Evolutionary conservation across 2,888 invertebrate genomes (phyloP).

Genomic region (Torymus texanus): DNA sequence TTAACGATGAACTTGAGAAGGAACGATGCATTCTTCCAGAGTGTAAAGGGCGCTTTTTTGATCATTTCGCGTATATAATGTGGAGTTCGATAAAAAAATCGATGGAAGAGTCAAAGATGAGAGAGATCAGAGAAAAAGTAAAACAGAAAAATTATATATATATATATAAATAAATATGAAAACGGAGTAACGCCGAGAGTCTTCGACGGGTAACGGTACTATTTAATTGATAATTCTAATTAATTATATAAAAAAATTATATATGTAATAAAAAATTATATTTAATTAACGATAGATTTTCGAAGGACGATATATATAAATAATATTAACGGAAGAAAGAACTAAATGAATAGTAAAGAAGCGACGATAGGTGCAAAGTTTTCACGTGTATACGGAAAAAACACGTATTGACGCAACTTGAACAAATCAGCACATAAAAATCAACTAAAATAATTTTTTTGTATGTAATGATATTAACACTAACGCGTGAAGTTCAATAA

Average conservation of each 20-base stretch:
- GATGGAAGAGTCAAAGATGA: constrained; percentile 31
- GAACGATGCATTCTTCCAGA: constrained; percentile 55
- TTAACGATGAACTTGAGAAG: constrained; percentile 37
- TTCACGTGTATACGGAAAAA: constrained; percentile 40
- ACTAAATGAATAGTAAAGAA: constrained; percentile 31
- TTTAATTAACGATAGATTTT: constrained; percentile 64
- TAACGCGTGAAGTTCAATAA: constrained; percentile 4
- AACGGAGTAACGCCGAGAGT: constrained; percentile 55
- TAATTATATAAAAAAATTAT: constrained; percentile 58
- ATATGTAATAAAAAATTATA: constrained; percentile 64
- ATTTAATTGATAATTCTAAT: constrained; percentile 64
- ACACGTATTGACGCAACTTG: constrained; percentile 39
- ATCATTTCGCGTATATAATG: constrained; percentile 54
- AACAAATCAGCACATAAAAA: constrained; percentile 47
- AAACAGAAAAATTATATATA: constrained; percentile 59
- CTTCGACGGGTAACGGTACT: constrained; percentile 60
- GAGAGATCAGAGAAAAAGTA: constrained; percentile 52
- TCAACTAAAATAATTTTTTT: constrained; percentile 40
- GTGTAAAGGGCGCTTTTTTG: constrained; percentile 60
- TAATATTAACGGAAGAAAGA: constrained; percentile 32
- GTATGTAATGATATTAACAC: constrained; percentile 23
- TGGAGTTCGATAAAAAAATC: constrained; percentile 55
- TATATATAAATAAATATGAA: constrained; percentile 35
- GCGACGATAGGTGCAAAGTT: constrained; percentile 48
- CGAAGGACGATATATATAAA: constrained; percentile 57